Percentiles rank a stretch among this genome's conserved stretches.
phyloP scores from a whole-genome alignment of 2,113 vertebrate species.

The Otolemur garnettii region DNA sequence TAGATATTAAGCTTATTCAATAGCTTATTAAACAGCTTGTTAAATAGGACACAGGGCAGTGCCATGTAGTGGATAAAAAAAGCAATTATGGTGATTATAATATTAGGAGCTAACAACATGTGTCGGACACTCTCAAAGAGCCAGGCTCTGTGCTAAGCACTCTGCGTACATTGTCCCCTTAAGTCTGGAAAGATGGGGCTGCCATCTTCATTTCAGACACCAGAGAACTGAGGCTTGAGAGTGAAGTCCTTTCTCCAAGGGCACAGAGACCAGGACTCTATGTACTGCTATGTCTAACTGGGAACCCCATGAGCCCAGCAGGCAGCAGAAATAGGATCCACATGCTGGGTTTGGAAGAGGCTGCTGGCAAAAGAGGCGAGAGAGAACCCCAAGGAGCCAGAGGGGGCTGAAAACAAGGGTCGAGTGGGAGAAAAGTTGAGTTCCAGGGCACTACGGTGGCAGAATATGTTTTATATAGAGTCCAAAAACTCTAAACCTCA shows the following conservation, averaged over 20 bases:
- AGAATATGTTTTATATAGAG: not conserved
- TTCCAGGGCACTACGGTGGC: not conserved
- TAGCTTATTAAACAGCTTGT: slow-evolving; percentile 29
- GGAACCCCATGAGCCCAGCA: not conserved
- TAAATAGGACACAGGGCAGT: not conserved
- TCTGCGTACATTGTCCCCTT: not conserved
- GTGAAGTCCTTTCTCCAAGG: not conserved
- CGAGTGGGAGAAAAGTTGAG: not conserved
- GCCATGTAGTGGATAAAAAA: not conserved
- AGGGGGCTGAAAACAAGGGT: not conserved
- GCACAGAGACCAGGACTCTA: not conserved
- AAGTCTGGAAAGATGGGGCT: not conserved
- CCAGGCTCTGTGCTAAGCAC: not conserved
- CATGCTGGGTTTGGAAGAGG: not conserved
- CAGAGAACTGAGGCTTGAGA: not conserved
- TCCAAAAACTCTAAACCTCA: not conserved
- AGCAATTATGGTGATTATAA: not conserved
- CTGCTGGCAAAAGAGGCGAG: not conserved
- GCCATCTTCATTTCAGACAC: not conserved
- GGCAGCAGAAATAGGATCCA: not conserved
- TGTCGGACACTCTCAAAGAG: not conserved
- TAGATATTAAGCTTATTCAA: slow-evolving; percentile 41
- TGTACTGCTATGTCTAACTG: not conserved
- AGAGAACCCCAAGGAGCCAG: not conserved
- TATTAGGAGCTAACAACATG: not conserved